These are phyloP conservation scores for Eurois occulta DNA, from an alignment of 2,888 invertebrate genomes.

Conservation along the genomic window DNA sequence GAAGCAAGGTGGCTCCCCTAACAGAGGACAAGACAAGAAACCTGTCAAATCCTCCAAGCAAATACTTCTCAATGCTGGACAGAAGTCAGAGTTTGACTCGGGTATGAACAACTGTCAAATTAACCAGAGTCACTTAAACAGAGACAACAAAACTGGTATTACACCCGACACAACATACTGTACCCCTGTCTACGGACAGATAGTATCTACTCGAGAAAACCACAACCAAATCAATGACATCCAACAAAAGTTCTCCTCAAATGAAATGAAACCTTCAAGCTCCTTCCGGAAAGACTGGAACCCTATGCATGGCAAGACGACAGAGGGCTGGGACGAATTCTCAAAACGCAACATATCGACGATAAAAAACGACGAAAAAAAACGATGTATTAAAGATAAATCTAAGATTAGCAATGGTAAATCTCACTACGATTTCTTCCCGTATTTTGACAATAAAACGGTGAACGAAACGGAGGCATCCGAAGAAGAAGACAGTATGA, in stretches of 20 bases:
- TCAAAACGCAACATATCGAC: constrained; percentile 84
- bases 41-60: constrained; percentile 87
- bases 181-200: constrained; percentile 88
- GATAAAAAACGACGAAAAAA: constrained; percentile 82
- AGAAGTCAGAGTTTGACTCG: constrained; percentile 88
- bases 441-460: constrained; percentile 87
- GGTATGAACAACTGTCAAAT: constrained; percentile 88
- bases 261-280: constrained; percentile 85
- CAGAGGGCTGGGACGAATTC: constrained; percentile 86
- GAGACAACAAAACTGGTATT: constrained; percentile 77
- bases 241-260: constrained; percentile 84
- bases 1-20: constrained; percentile 71
- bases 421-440: constrained; percentile 86
- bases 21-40: constrained; percentile 77
- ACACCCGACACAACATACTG: constrained; percentile 87
- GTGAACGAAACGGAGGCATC: constrained; percentile 68
- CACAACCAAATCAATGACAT: constrained; percentile 89
- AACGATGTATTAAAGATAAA: constrained; percentile 80
- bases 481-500: constrained; percentile 60
- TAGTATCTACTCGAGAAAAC: constrained; percentile 87
- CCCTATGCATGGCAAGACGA: constrained; percentile 79
- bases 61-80: constrained; percentile 87
- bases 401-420: constrained; percentile 83
- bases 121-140: constrained; percentile 76
- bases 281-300: constrained; percentile 86